Percentiles rank a stretch among this genome's conserved stretches.
Evolutionary conservation across 2,888 invertebrate genomes (phyloP).

Genomic region (Disparrhopalites patrizii): DNA sequence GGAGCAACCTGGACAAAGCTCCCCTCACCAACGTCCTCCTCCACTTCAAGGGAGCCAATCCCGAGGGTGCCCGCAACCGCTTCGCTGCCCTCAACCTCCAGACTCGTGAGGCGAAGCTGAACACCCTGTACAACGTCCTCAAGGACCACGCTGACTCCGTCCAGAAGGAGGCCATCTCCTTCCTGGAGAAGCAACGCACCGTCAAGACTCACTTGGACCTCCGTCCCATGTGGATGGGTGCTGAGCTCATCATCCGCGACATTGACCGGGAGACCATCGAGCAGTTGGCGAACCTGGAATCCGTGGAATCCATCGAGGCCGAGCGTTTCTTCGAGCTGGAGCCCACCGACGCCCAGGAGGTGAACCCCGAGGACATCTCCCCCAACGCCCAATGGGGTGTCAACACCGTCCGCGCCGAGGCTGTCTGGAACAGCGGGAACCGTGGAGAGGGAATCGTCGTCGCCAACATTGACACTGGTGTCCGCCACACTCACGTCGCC

Average conservation of each 20-base stretch:
- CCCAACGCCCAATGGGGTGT: constrained; percentile 17
- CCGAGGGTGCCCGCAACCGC: background rate
- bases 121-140: constrained; percentile 3
- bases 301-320: background rate
- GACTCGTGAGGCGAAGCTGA: background rate
- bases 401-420: background rate
- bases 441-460: background rate
- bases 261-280: constrained; percentile 1
- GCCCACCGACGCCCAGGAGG: background rate
- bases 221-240: constrained; percentile 7
- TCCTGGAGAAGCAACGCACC: background rate
- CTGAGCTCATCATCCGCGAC: constrained; percentile 7
- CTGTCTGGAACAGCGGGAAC: background rate
- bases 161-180: background rate
- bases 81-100: background rate
- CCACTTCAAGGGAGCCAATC: background rate
- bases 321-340: constrained; percentile 1
- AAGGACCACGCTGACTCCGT: constrained; percentile 12
- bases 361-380: background rate
- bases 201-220: background rate
- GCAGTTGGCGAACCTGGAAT: background rate
- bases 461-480: constrained; percentile 12
- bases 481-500: constrained; percentile 15
- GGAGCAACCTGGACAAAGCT: background rate
- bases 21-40: background rate